Evolutionary conservation across 2,113 vertebrate species (phyloP).

Genomic region (Platanista minor): DNA sequence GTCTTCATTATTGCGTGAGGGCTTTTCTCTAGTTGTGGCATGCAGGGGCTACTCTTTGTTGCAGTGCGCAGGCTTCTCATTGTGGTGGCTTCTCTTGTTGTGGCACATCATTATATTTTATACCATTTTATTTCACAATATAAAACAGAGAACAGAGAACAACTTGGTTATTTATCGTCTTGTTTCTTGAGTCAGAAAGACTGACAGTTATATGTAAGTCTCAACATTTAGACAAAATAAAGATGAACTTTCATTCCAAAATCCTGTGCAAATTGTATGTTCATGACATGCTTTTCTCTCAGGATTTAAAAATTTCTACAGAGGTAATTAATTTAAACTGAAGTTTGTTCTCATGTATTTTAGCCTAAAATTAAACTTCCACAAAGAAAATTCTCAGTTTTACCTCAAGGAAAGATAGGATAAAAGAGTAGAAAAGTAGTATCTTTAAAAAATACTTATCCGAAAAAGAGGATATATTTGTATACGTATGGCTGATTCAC

Average conservation of each 20-base stretch:
- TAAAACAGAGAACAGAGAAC: background rate
- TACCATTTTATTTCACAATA: background rate
- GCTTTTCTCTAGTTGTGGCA: too few relatives aligned
- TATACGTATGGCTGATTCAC: too few relatives aligned
- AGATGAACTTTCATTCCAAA: background rate
- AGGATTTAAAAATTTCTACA: conserved; percentile 9
- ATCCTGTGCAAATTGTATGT: background rate
- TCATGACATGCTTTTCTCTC: background rate
- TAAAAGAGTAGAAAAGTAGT: background rate
- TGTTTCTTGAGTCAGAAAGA: conserved; percentile 7
- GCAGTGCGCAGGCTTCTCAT: too few relatives aligned
- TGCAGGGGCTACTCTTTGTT: too few relatives aligned
- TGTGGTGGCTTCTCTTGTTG: too few relatives aligned
- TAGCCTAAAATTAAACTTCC: conserved; percentile 24
- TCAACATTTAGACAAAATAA: background rate
- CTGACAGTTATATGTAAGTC: background rate
- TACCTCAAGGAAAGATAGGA: background rate
- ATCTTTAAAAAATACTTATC: background rate
- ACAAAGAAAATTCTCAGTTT: background rate
- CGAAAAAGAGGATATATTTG: too few relatives aligned
- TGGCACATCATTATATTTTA: background rate
- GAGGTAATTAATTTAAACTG: background rate
- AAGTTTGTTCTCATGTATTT: background rate
- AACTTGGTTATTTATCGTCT: background rate
- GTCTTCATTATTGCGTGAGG: too few relatives aligned